Percentiles rank a stretch among this genome's conserved stretches.
phyloP scores from a whole-genome alignment of 2,888 invertebrate genomes.

The Ectemnius cavifrons region DNA sequence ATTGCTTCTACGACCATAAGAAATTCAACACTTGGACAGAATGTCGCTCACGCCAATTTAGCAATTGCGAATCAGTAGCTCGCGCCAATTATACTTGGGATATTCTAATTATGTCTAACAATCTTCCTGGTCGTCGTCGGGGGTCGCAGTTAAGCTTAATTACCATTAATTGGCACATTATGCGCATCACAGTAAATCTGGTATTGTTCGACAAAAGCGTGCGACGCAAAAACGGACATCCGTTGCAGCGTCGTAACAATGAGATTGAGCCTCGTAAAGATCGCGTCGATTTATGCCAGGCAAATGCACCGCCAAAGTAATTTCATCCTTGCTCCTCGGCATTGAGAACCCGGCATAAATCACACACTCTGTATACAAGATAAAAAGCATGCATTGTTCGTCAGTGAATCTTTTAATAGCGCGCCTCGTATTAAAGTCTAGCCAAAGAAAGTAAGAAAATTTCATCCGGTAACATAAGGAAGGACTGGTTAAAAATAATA shows the following conservation, averaged over 20 bases:
- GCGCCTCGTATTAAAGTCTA: not conserved
- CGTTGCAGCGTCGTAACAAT: slow-evolving; percentile 40
- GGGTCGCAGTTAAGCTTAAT: not conserved
- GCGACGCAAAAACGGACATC: slow-evolving; percentile 44
- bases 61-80: no score
- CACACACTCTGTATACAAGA: not conserved
- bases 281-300: slow-evolving; percentile 45
- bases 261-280: slow-evolving; percentile 36
- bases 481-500: no score
- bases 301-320: slow-evolving; percentile 42
- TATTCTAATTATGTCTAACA: no score
- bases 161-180: not conserved
- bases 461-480: no score
- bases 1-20: no score
- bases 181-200: not conserved
- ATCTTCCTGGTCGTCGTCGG: not conserved
- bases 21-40: no score
- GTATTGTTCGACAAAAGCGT: slow-evolving; percentile 21
- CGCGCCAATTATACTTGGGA: no score
- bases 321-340: slow-evolving; percentile 35
- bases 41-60: no score
- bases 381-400: not conserved
- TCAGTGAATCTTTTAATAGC: not conserved
- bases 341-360: not conserved
- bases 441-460: no score